These are phyloP conservation scores for Temnothorax ravouxi DNA, from an alignment of 2,888 invertebrate genomes.

Conservation along the genomic window DNA sequence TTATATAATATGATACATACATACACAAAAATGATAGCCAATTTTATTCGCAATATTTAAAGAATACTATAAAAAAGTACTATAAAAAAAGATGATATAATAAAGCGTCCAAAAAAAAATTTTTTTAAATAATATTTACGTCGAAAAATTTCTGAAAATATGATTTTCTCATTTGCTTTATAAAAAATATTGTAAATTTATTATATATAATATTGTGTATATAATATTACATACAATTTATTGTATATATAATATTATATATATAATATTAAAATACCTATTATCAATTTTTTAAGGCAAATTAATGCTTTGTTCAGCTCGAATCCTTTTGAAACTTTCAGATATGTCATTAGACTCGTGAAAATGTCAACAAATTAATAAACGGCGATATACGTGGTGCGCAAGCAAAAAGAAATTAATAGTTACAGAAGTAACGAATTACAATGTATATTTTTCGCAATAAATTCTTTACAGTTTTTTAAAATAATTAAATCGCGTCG, in stretches of 20 bases:
- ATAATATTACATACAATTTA: not conserved
- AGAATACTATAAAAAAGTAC: not conserved
- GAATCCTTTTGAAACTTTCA: not conserved
- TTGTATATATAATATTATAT: not conserved
- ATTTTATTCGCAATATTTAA: not conserved
- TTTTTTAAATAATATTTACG: not conserved
- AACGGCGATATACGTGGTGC: too few relatives aligned
- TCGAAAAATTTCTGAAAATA: not conserved
- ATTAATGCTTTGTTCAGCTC: not conserved
- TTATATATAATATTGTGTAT: not conserved
- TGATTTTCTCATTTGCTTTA: not conserved
- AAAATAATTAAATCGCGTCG: too few relatives aligned
- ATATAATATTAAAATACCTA: not conserved
- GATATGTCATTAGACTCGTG: too few relatives aligned
- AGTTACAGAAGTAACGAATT: too few relatives aligned
- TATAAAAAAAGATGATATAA: not conserved
- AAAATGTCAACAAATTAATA: too few relatives aligned
- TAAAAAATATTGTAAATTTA: not conserved
- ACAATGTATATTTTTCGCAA: too few relatives aligned
- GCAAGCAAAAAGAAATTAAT: too few relatives aligned
- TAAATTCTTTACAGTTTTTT: too few relatives aligned
- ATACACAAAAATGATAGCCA: not conserved
- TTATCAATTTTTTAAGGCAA: not conserved
- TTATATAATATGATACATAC: not conserved
- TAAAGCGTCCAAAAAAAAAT: not conserved